Conservation (phyloP, 1,140 invertebrate species). For the Drosophila yakuba region DNA sequence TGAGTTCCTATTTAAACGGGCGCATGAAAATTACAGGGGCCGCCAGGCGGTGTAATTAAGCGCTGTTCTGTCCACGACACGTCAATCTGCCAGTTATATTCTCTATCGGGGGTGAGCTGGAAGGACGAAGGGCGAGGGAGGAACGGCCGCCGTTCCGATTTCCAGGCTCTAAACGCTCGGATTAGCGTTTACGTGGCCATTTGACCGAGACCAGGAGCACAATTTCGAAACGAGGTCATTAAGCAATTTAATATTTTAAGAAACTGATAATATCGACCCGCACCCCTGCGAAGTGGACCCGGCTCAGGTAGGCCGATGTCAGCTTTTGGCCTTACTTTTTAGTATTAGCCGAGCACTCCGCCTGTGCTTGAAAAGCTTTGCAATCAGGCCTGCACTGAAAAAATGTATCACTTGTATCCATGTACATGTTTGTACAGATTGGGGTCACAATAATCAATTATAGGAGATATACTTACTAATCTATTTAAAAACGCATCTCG, state of each 20-base stretch:
- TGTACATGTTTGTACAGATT: too few relatives aligned
- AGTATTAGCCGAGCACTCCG: conserved; percentile 15
- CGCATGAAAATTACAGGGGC: conserved; percentile 68
- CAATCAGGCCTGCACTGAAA: conserved; percentile 19
- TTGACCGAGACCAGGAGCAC: conserved; percentile 38
- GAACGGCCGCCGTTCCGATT: conserved; percentile 55
- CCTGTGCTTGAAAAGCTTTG: conserved; percentile 26
- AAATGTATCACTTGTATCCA: background rate
- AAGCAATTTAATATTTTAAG: conserved; percentile 83
- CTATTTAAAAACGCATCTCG: too few relatives aligned
- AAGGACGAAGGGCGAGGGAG: conserved; percentile 29
- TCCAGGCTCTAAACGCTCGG: conserved; percentile 39
- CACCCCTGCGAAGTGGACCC: conserved; percentile 30
- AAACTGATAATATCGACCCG: conserved; percentile 78
- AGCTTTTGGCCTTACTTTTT: conserved; percentile 43
- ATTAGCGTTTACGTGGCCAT: conserved; percentile 69
- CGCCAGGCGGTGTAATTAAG: conserved; percentile 66
- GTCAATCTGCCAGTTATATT: conserved; percentile 53
- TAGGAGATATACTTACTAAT: too few relatives aligned
- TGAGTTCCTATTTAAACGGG: conserved; percentile 61
- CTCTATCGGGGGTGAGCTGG: conserved; percentile 19
- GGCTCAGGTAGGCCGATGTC: conserved; percentile 39
- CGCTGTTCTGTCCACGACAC: conserved; percentile 57
- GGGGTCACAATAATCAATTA: too few relatives aligned
- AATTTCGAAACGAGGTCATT: conserved; percentile 75